Base-by-base conservation (phyloP, 2,888 invertebrate species). In the Choreutis nemorana region DNA sequence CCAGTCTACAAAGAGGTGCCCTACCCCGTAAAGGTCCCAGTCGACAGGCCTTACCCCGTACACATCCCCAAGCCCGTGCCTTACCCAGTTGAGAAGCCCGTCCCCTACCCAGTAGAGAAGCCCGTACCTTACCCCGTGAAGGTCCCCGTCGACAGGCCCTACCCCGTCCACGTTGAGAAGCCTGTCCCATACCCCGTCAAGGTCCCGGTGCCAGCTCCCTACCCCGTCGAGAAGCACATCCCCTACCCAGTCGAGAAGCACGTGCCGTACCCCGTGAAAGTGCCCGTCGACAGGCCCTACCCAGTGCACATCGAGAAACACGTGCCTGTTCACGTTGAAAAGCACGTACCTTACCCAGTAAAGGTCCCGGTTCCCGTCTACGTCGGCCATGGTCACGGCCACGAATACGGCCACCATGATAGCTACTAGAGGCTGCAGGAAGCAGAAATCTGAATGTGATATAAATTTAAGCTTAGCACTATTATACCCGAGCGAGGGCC, bases 221-320 rank as follows among this genome's bases (percentile, higher is more conserved):
- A 85, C 61, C 82, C 81, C 44, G 83, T 82, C 13, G 81, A 81
- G 52, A 82, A 82, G 45, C 70, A 82, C 55, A 77, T 84, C 37
- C 86, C 86, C 2, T 84, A 84, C 55, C 86, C 86, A 7, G 83
- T 85, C 0, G 87, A 87, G 55, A 87, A 83, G 55, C 82, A 73
- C 34, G 81, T 88, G 18, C 86, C 83, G 13, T 81, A 81, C 48
- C 87, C 87, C 34, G 85, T 88, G 4, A 84, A 84, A 45, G 82
- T 85, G 35, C 84, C 81, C 34, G 82, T 85, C 30, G 75, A 68
- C 67, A 84, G 73, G 67, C 87, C 73, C 41, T 87, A 81, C 71
- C 87, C 77, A 44, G 83, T 83, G 37, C 82, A 83, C 36, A 83
- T 86, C n/a, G 84, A 84, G 55, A 85, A 84, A 41, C 84, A 81